Evolutionary conservation across 2,888 invertebrate species (phyloP).

Genomic region (Trichopria drosophilae): DNA sequence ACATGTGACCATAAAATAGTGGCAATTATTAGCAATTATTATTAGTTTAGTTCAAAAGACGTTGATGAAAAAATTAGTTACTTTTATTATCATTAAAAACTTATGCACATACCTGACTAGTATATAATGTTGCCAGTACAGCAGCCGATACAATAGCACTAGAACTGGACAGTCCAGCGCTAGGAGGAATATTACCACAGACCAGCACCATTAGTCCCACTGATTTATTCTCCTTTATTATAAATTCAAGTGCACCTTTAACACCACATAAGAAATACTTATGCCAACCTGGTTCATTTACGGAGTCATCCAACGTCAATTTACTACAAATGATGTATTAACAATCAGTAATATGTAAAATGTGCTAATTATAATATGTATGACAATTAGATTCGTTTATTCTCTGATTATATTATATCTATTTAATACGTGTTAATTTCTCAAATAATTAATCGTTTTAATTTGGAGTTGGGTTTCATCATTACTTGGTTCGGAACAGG

Average conservation of each 20-base stretch:
- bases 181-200: conserved; percentile 85
- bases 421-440: no score
- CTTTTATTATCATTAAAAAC: no score
- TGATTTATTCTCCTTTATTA: conserved; percentile 54
- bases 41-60: neutral
- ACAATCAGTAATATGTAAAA: no score
- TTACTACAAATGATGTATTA: no score
- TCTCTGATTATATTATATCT: no score
- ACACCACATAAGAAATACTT: conserved; percentile 94
- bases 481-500: no score
- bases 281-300: conserved; percentile 77
- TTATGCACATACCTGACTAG: conserved; percentile 61
- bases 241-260: conserved; percentile 76
- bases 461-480: no score
- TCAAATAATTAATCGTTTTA: no score
- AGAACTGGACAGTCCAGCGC: conserved; percentile 95
- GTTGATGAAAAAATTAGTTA: neutral
- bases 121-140: conserved; percentile 75
- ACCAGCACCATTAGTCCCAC: conserved; percentile 75
- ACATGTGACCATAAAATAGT: neutral
- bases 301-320: conserved; percentile 33
- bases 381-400: no score
- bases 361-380: no score
- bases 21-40: neutral
- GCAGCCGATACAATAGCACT: conserved; percentile 96